Evolutionary conservation across 2,888 invertebrate species (phyloP).

Genomic region (Pteria penguin): DNA sequence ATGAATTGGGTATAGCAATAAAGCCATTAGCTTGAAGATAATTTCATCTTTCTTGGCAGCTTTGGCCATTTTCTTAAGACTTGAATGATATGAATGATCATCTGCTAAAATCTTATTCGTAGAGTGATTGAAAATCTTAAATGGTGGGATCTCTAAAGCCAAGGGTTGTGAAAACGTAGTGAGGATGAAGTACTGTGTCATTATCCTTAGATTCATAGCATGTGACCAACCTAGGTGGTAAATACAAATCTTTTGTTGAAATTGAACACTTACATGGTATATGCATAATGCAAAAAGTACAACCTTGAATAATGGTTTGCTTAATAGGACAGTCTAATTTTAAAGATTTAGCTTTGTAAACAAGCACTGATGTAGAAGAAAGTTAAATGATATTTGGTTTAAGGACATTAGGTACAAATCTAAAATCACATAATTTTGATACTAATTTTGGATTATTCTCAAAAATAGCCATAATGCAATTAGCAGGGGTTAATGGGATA

Average conservation of each 20-base stretch:
- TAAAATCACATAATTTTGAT: constrained; percentile 5
- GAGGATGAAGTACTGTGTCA: constrained; percentile 8
- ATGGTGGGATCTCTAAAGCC: not conserved
- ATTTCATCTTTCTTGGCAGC: constrained; percentile 6
- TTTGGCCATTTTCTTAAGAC: constrained; percentile 11
- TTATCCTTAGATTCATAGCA: constrained; percentile 16
- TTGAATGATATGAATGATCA: constrained; percentile 8
- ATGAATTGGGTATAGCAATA: not conserved
- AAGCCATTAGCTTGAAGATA: constrained; percentile 1
- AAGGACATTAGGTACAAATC: constrained; percentile 6
- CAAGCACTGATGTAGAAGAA: not conserved
- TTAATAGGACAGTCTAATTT: constrained; percentile 1
- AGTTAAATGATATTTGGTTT: constrained; percentile 10
- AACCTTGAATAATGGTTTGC: not conserved
- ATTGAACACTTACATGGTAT: constrained; percentile 19
- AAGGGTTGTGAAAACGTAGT: constrained; percentile 8
- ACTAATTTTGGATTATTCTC: not conserved
- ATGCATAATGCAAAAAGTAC: constrained; percentile 1
- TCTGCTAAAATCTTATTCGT: not conserved
- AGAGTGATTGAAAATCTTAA: constrained; percentile 8
- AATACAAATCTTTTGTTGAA: constrained; percentile 4
- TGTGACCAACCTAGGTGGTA: constrained; percentile 5
- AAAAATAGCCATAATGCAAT: constrained; percentile 7
- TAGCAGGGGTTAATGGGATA: not conserved
- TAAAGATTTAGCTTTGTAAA: not conserved